Percentiles rank a stretch among this genome's conserved stretches.
These are phyloP conservation scores for Spongilla lacustris DNA, from an alignment of 37 sponge, comb jelly and placozoan species.

Conservation along the genomic window DNA sequence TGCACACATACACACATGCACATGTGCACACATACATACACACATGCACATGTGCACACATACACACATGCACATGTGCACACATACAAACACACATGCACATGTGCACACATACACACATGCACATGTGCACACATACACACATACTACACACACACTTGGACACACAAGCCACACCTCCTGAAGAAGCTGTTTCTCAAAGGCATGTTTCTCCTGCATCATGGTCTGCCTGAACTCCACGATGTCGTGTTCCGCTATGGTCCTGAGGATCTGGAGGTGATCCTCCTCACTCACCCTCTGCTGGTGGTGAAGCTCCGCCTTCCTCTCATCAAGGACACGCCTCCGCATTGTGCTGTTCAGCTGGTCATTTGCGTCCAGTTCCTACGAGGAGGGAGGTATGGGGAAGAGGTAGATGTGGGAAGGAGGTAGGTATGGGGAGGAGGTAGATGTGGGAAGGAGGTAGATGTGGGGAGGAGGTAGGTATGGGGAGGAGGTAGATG, in stretches of 20 bases:
- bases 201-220: conserved; percentile 75
- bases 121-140: background rate
- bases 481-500: background rate
- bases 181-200: conserved; percentile 82
- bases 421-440: background rate
- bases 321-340: conserved; percentile 70
- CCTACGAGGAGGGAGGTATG: conserved; percentile 6
- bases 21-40: background rate
- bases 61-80: background rate
- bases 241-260: conserved; percentile 69
- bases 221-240: conserved; percentile 70
- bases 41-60: background rate
- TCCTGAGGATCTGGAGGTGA: conserved; percentile 71
- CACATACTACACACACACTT: background rate
- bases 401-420: background rate
- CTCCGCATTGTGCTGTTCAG: conserved; percentile 63
- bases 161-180: conserved; percentile 50
- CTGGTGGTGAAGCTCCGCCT: conserved; percentile 65
- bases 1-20: background rate
- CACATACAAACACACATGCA: background rate
- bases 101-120: background rate
- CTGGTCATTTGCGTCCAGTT: conserved; percentile 64
- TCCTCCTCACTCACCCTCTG: conserved; percentile 74
- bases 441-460: background rate
- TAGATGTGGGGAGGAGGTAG: background rate